Percentiles rank a stretch among this genome's conserved stretches.
Evolutionary conservation across 2,888 invertebrate genomes (phyloP).

Genomic region (Ennomos erosarius): DNA sequence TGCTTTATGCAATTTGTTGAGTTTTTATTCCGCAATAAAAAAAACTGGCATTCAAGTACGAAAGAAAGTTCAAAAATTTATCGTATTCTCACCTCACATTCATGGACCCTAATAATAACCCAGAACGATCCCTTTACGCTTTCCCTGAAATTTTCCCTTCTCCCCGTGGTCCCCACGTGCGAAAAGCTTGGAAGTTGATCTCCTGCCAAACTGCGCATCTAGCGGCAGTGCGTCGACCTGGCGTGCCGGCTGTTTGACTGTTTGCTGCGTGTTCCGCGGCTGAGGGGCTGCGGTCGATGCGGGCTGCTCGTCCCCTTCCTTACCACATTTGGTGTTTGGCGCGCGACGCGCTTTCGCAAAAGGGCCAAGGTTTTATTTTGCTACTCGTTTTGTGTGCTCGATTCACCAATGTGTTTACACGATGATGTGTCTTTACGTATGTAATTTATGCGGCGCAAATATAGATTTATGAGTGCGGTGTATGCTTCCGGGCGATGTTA

Average conservation of each 20-base stretch:
- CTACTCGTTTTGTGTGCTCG: conserved; percentile 12
- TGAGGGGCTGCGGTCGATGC: not conserved
- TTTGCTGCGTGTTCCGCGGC: too few relatives aligned
- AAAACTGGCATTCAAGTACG: too few relatives aligned
- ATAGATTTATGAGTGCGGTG: conserved; percentile 28
- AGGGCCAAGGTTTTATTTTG: conserved; percentile 41
- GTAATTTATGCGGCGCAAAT: conserved; percentile 20
- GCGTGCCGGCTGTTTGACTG: conserved; percentile 24
- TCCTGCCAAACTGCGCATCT: conserved; percentile 40
- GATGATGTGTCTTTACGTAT: conserved; percentile 2
- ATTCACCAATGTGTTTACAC: conserved; percentile 18
- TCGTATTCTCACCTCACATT: too few relatives aligned
- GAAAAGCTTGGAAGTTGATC: conserved; percentile 27
- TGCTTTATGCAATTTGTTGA: too few relatives aligned
- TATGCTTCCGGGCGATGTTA: conserved; percentile 32
- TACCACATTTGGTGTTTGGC: conserved; percentile 49
- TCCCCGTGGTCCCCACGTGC: conserved; percentile 11
- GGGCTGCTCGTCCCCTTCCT: conserved; percentile 38
- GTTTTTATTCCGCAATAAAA: too few relatives aligned
- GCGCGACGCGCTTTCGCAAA: conserved; percentile 37
- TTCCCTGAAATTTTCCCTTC: conserved; percentile 6
- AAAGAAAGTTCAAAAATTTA: too few relatives aligned
- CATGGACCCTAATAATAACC: too few relatives aligned
- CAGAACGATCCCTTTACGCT: conserved; percentile 7
- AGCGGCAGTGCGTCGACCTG: conserved; percentile 40